phyloP scores from a whole-genome alignment of 2,113 vertebrate species.

The Eublepharis macularius region DNA sequence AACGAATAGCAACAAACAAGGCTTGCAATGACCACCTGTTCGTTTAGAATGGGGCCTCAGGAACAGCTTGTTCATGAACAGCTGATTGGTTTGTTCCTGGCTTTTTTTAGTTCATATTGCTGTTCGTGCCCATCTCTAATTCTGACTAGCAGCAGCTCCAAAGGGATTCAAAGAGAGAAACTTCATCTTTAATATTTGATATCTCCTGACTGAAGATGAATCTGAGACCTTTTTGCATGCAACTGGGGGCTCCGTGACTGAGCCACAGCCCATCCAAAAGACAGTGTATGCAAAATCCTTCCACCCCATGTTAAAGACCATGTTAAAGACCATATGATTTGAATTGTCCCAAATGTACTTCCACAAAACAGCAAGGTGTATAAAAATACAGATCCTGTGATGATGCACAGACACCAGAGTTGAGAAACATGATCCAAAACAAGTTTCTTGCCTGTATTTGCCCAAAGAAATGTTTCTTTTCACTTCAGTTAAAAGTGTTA shows the following conservation, averaged over 20 bases:
- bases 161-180: background rate
- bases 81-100: no score
- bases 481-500: slow-evolving; percentile 42
- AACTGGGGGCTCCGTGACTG: background rate
- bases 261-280: background rate
- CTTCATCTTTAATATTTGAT: no score
- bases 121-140: no score
- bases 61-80: no score
- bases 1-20: no score
- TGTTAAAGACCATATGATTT: background rate
- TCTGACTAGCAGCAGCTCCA: background rate
- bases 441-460: slow-evolving; percentile 56
- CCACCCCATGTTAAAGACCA: background rate
- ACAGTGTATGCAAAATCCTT: background rate
- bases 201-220: background rate
- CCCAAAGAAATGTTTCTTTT: slow-evolving; percentile 54
- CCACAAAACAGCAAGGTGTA: background rate
- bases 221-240: background rate
- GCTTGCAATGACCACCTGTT: no score
- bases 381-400: background rate
- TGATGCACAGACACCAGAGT: slow-evolving; percentile 2
- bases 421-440: slow-evolving; percentile 36
- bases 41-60: no score
- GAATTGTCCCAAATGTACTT: background rate
- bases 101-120: no score